A percentile compares a stretch with the other conserved stretches of the same genome.
phyloP scores from a whole-genome alignment of 1,140 invertebrate species.

The Musca vetustissima region DNA sequence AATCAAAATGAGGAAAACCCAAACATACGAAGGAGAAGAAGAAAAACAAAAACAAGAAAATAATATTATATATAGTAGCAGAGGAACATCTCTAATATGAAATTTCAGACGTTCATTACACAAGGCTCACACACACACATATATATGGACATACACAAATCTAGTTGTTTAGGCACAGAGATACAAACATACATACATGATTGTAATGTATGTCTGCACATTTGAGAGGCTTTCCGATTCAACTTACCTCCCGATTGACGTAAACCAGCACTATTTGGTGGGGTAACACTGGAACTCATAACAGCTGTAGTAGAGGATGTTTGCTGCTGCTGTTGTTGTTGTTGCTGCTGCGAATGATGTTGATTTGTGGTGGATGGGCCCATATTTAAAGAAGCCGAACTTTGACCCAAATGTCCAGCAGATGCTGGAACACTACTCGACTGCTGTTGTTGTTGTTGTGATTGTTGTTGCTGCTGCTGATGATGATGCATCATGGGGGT shows the following conservation, averaged over 20 bases:
- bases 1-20: no score
- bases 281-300: constrained; percentile 45
- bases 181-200: no score
- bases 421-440: constrained; percentile 33
- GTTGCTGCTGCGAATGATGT: constrained; percentile 28
- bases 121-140: neutral
- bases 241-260: constrained; percentile 51
- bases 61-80: no score
- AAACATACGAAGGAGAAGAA: no score
- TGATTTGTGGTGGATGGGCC: constrained; percentile 43
- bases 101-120: neutral
- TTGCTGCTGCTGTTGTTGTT: constrained; percentile 41
- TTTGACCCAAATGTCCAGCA: constrained; percentile 28
- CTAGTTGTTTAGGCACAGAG: no score
- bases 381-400: constrained; percentile 26
- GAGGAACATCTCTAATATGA: neutral
- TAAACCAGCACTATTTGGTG: constrained; percentile 49
- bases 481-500: constrained; percentile 39
- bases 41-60: neutral
- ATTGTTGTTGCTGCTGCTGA: constrained; percentile 37
- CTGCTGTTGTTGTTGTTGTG: constrained; percentile 36
- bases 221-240: neutral
- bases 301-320: constrained; percentile 10
- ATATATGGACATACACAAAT: no score
- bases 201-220: neutral